phyloP scores from a whole-genome alignment of 2,113 vertebrate genomes.

The Nibea albiflora region DNA sequence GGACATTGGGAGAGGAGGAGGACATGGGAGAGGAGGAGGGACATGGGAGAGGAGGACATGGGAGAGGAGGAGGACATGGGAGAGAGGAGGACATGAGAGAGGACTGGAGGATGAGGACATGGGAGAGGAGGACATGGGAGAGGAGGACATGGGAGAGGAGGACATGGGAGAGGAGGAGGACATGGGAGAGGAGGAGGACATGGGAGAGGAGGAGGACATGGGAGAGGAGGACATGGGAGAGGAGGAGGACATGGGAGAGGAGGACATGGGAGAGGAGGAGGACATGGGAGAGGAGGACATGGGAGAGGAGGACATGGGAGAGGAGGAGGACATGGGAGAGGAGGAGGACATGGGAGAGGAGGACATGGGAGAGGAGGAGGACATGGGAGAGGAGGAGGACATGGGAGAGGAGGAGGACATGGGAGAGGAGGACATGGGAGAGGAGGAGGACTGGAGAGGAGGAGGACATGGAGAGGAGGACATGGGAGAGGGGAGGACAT shows the following conservation, averaged over 20 bases:
- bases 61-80: no score
- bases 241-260: slow-evolving; percentile 12
- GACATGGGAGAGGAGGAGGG: slow-evolving; percentile 7
- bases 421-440: slow-evolving; percentile 10
- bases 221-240: slow-evolving; percentile 9
- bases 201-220: slow-evolving; percentile 2
- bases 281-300: slow-evolving; percentile 2
- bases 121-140: slow-evolving; percentile 17
- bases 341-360: slow-evolving; percentile 11
- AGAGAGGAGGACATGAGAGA: slow-evolving; percentile 10
- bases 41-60: slow-evolving; percentile 5
- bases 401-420: neutral
- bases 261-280: neutral
- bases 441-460: no score
- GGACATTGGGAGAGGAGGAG: neutral
- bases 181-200: slow-evolving; percentile 1
- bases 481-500: slow-evolving; percentile 4
- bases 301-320: slow-evolving; percentile 10
- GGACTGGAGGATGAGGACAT: no score
- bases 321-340: no score
- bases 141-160: slow-evolving; percentile 6
- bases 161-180: no score
- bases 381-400: no score
- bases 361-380: no score
- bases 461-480: slow-evolving; percentile 2